A percentile compares a stretch with the other conserved stretches of the same genome.
Evolutionary conservation across 2,113 vertebrate species (phyloP).

Genomic region (Eleginops maclovinus): DNA sequence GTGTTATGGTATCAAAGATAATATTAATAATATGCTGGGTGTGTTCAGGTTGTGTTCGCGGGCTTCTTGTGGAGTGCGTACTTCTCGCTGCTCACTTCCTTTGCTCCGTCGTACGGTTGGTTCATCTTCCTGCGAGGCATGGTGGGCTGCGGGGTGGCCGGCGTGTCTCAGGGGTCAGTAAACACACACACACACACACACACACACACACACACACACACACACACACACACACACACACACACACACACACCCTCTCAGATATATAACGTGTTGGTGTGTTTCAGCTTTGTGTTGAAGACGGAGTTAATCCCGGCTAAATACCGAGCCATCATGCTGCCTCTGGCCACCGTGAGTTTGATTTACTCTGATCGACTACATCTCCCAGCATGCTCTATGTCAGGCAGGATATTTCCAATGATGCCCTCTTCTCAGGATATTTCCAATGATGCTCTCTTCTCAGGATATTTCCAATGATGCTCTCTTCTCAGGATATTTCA

Average conservation of each 20-base stretch:
- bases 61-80: constrained; percentile 93
- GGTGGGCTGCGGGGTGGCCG: constrained; percentile 93
- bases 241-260: background rate
- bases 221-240: background rate
- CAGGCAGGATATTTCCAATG: too few species aligned
- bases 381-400: constrained; percentile 49
- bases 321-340: constrained; percentile 89
- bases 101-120: constrained; percentile 92
- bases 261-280: background rate
- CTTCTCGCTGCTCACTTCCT: constrained; percentile 95
- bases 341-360: constrained; percentile 90
- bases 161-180: constrained; percentile 91
- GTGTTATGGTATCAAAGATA: too few species aligned
- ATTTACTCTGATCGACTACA: too few species aligned
- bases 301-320: constrained; percentile 94
- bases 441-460: too few species aligned
- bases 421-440: too few species aligned
- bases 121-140: constrained; percentile 94
- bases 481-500: too few species aligned
- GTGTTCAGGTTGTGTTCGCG: constrained; percentile 87
- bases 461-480: too few species aligned
- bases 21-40: background rate
- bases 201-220: background rate
- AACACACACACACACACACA: background rate
- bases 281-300: constrained; percentile 91